Evolutionary conservation across 2,888 invertebrate genomes (phyloP).

Genomic region (Automeris io): DNA sequence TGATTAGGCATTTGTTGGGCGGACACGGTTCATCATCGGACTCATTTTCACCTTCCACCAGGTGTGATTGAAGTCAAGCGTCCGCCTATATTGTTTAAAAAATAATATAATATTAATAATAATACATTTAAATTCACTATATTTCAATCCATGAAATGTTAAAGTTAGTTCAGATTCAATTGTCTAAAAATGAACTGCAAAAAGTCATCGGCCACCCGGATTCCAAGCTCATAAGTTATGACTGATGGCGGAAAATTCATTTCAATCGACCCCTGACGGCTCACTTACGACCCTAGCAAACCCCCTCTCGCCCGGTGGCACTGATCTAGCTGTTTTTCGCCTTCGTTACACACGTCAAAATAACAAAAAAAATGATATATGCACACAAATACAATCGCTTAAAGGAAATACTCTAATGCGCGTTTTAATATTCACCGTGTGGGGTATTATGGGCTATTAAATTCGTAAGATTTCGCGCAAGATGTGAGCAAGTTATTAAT

Average conservation of each 20-base stretch:
- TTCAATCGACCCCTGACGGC: conserved; percentile 66
- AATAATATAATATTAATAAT: too few relatives aligned
- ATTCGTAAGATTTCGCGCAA: conserved; percentile 4
- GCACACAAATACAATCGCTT: conserved; percentile 26
- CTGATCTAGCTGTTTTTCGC: conserved; percentile 68
- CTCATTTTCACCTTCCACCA: too few relatives aligned
- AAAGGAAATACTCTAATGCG: conserved; percentile 55
- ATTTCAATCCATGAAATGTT: too few relatives aligned
- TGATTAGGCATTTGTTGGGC: too few relatives aligned
- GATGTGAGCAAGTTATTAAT: not conserved
- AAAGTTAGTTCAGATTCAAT: too few relatives aligned
- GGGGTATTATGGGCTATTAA: conserved; percentile 1
- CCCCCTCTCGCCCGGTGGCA: conserved; percentile 28
- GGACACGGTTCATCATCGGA: too few relatives aligned
- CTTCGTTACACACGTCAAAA: conserved; percentile 73
- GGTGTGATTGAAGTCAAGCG: too few relatives aligned
- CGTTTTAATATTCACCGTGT: conserved; percentile 47
- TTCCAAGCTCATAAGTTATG: conserved; percentile 6
- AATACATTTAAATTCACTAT: too few relatives aligned
- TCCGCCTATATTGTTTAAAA: too few relatives aligned
- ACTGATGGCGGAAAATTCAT: conserved; percentile 60
- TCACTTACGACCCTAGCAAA: conserved; percentile 51
- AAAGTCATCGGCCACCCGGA: conserved; percentile 15
- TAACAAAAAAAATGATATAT: conserved; percentile 55
- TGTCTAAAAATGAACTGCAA: conserved; percentile 19